Percentiles rank a stretch among this genome's conserved stretches.
These are phyloP conservation scores for Hedya salicella DNA, from an alignment of 2,888 invertebrate genomes.

Conservation along the genomic window DNA sequence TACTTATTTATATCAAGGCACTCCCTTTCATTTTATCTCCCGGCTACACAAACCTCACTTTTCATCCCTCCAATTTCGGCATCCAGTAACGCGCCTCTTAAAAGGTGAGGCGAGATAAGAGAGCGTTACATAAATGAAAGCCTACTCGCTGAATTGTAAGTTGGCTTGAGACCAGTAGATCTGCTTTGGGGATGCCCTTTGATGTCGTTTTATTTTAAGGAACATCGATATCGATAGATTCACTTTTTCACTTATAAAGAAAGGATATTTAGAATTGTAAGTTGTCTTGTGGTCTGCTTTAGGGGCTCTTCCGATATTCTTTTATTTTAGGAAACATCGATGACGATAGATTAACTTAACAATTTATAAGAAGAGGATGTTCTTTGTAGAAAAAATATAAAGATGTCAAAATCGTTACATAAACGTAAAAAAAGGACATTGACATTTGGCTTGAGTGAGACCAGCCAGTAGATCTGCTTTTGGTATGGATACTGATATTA, in stretches of 20 bases:
- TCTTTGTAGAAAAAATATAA: no score
- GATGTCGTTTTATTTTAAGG: neutral
- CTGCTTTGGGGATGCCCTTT: slow-evolving; percentile 17
- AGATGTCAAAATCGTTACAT: no score
- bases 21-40: slow-evolving; percentile 13
- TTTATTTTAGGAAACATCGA: no score
- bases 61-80: slow-evolving; percentile 33
- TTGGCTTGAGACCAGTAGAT: slow-evolving; percentile 45
- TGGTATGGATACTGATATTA: no score
- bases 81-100: slow-evolving; percentile 33
- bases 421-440: no score
- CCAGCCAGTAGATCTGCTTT: no score
- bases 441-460: no score
- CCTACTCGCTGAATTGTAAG: slow-evolving; percentile 59
- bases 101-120: slow-evolving; percentile 63
- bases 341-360: no score
- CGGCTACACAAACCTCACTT: slow-evolving; percentile 19
- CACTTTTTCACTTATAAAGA: neutral
- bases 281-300: neutral
- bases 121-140: slow-evolving; percentile 70
- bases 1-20: slow-evolving; percentile 1
- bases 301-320: no score
- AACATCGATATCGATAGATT: slow-evolving; percentile 10
- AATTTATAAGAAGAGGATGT: no score
- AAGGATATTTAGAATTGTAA: neutral